Evolutionary conservation across 2,888 invertebrate genomes (phyloP).

Genomic region (Dermolepida albohirtum): DNA sequence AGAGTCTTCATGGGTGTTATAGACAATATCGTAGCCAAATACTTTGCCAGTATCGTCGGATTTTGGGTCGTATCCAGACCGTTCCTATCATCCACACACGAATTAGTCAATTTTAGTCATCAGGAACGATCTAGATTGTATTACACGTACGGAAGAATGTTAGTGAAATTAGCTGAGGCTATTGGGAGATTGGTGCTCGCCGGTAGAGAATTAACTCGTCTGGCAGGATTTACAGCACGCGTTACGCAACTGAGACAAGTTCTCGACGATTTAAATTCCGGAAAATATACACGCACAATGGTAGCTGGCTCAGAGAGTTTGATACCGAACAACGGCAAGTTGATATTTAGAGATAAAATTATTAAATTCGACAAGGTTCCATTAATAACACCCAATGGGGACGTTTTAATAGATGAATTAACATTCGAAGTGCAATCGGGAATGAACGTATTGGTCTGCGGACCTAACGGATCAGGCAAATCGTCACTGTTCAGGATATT

Average conservation of each 20-base stretch:
- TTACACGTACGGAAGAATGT: constrained; percentile 96
- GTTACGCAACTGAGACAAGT: constrained; percentile 91
- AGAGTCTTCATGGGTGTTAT: constrained; percentile 92
- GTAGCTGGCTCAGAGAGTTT: constrained; percentile 64
- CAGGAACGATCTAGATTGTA: constrained; percentile 86
- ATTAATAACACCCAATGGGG: constrained; percentile 97
- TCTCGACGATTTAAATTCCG: constrained; percentile 83
- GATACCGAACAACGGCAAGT: constrained; percentile 80
- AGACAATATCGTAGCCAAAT: constrained; percentile 97
- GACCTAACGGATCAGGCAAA: constrained; percentile 99
- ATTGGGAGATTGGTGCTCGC: constrained; percentile 95
- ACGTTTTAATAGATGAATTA: constrained; percentile 89
- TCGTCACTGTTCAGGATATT: constrained; percentile 96
- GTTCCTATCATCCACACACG: constrained; percentile 84
- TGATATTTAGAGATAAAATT: constrained; percentile 87
- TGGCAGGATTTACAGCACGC: constrained; percentile 94
- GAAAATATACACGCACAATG: constrained; percentile 79
- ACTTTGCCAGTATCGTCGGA: constrained; percentile 95
- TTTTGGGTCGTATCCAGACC: constrained; percentile 96
- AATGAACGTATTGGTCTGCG: constrained; percentile 97
- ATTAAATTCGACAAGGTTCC: constrained; percentile 94
- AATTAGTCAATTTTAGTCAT: constrained; percentile 74
- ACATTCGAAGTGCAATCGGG: constrained; percentile 90
- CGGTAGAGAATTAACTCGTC: constrained; percentile 91
- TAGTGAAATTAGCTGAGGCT: constrained; percentile 96